Base-by-base conservation (phyloP, 2,797 vertebrate species). In the Sebastes taczanowskii region DNA sequence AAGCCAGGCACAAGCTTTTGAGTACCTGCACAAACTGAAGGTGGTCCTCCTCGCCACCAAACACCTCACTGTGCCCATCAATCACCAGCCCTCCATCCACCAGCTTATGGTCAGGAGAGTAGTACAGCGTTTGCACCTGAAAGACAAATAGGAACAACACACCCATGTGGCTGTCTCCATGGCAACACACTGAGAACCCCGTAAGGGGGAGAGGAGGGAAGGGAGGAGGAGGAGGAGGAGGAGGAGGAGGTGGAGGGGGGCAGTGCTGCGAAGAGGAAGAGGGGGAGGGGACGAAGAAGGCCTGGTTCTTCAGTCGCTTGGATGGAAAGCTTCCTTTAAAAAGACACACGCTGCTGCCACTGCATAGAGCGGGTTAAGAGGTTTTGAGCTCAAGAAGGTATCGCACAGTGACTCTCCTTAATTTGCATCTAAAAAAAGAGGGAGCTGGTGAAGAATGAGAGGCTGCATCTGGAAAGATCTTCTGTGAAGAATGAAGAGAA, bases 81-180 rank as follows among this genome's bases (percentile, higher is more conserved):
- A 94, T 93, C 97, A 98, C 95, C 95, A 97, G 97, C 96, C 97
- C 97, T 95, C 98, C 97, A 96, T 99, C 98, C 96, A 99, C 97
- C 96, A 99, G 97, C 97, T 98, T 99, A 97, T 99, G 98, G 97
- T 99, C 98, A 94, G 98, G 97, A 95, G 99, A 99, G 97, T 99
- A 99, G 97, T 99, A 99, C 97, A 99, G 97, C 95, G 96, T 99
- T 98, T 99, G 98, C 96, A 99, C 99, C 99, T 99, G 98, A 89
- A 99, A 99, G 96, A 99, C 95, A 96, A 95, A 96, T 97, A 99
- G 97, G 95, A 94, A 98, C 97, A 98, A 98, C 93, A 95, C 86
- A 99, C 97, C 97, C 97, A 99, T 99, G 97, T 99, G 98, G 99
- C 97, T 90, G 95, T 97, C 96, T 97, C 97, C 96, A 96, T 90